phyloP scores from a whole-genome alignment of 2,888 invertebrate genomes.

The Omphaloscelis lunosa region DNA sequence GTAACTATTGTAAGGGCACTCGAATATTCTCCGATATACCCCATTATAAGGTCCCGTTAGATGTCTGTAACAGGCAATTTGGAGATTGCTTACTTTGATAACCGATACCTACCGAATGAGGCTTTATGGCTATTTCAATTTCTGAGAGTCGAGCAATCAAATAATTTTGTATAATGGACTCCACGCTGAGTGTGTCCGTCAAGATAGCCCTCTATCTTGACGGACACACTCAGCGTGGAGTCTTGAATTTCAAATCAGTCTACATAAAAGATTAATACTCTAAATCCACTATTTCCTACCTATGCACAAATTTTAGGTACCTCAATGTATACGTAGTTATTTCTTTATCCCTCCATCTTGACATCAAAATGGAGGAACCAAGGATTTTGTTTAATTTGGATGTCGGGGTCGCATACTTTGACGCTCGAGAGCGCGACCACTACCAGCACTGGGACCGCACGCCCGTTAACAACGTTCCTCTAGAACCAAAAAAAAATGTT shows the following conservation, averaged over 20 bases:
- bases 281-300: too few relatives aligned
- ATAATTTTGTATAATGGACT: slow-evolving; percentile 29
- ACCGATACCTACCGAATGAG: slow-evolving; percentile 46
- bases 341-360: too few relatives aligned
- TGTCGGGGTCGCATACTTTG: slow-evolving; percentile 95
- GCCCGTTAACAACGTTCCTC: slow-evolving; percentile 92
- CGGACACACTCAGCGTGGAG: too few relatives aligned
- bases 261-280: too few relatives aligned
- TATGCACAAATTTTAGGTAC: too few relatives aligned
- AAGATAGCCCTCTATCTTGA: too few relatives aligned
- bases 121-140: slow-evolving; percentile 52
- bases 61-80: slow-evolving; percentile 57
- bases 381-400: too few relatives aligned
- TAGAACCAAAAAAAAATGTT: slow-evolving; percentile 38
- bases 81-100: slow-evolving; percentile 59
- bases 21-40: slow-evolving; percentile 26
- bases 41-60: slow-evolving; percentile 23
- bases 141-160: slow-evolving; percentile 37
- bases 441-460: slow-evolving; percentile 93
- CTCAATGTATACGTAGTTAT: too few relatives aligned
- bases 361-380: too few relatives aligned
- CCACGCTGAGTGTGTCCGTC: too few relatives aligned
- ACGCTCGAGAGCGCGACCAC: slow-evolving; percentile 94
- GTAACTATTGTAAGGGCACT: slow-evolving; percentile 32
- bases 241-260: too few relatives aligned